Conservation (phyloP, 1,140 invertebrate genomes). For the Drosophila quadrilineata region DNA sequence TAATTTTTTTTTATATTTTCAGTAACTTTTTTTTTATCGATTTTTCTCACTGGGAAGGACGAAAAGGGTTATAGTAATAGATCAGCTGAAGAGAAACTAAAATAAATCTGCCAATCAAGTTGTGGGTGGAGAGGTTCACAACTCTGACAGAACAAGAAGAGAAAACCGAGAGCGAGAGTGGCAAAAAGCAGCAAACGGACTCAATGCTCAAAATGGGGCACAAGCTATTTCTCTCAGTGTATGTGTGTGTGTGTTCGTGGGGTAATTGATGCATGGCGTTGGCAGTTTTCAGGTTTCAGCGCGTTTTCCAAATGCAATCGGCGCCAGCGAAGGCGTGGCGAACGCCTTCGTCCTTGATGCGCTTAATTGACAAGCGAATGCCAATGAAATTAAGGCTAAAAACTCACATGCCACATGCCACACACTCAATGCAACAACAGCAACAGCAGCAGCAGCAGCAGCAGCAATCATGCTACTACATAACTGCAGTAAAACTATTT, state of each 20-base stretch:
- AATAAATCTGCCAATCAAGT: constrained; percentile 30
- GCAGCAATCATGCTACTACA: neutral
- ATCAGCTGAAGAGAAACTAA: constrained; percentile 7
- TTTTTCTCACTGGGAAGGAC: neutral
- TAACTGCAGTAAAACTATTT: constrained; percentile 24
- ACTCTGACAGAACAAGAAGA: neutral
- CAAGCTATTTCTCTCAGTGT: too few relatives aligned
- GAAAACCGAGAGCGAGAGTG: neutral
- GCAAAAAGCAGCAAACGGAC: neutral
- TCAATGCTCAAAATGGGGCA: too few relatives aligned
- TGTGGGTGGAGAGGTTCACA: neutral
- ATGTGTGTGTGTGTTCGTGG: too few relatives aligned
- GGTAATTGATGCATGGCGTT: constrained; percentile 5
- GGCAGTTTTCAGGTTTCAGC: neutral
- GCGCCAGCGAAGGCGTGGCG: neutral
- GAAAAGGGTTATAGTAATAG: neutral
- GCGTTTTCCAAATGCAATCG: neutral
- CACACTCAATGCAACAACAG: neutral
- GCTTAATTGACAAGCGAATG: constrained; percentile 72
- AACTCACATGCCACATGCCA: constrained; percentile 13
- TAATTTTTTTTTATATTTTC: too few relatives aligned
- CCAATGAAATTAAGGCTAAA: constrained; percentile 61
- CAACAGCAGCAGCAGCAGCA: neutral
- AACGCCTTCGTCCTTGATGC: constrained; percentile 56
- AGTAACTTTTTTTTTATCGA: too few relatives aligned